Conservation (phyloP, 2,888 invertebrate species). For the Phlogophora meticulosa region DNA sequence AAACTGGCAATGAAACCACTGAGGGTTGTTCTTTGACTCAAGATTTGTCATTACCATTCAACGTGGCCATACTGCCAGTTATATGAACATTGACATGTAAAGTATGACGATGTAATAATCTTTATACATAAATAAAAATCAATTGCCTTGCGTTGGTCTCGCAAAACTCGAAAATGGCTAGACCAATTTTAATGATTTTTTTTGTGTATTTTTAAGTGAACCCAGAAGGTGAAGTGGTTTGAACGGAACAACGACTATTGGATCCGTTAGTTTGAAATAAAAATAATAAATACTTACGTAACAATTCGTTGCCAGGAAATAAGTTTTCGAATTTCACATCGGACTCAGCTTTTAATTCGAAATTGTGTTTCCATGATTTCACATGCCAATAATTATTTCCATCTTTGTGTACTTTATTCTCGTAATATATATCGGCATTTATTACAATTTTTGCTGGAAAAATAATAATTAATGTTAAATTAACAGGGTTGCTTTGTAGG, state of each 20-base stretch:
- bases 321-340: slow-evolving; percentile 74
- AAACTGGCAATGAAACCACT: no score
- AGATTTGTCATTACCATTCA: no score
- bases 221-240: no score
- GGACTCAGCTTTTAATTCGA: slow-evolving; percentile 72
- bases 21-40: no score
- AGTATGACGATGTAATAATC: no score
- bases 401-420: slow-evolving; percentile 65
- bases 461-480: background rate
- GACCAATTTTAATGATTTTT: background rate
- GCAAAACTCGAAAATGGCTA: no score
- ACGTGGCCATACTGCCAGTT: no score
- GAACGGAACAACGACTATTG: no score
- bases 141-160: no score
- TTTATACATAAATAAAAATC: no score
- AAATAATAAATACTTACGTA: slow-evolving; percentile 68
- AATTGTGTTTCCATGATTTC: slow-evolving; percentile 69
- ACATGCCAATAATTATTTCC: slow-evolving; percentile 73
- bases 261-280: background rate
- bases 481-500: background rate
- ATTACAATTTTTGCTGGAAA: slow-evolving; percentile 69
- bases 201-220: no score
- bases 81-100: no score
- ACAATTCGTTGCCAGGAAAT: slow-evolving; percentile 72
- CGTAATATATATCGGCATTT: slow-evolving; percentile 48